Evolutionary conservation across 2,888 invertebrate genomes (phyloP).

Genomic region (Epirrhoe tristata): DNA sequence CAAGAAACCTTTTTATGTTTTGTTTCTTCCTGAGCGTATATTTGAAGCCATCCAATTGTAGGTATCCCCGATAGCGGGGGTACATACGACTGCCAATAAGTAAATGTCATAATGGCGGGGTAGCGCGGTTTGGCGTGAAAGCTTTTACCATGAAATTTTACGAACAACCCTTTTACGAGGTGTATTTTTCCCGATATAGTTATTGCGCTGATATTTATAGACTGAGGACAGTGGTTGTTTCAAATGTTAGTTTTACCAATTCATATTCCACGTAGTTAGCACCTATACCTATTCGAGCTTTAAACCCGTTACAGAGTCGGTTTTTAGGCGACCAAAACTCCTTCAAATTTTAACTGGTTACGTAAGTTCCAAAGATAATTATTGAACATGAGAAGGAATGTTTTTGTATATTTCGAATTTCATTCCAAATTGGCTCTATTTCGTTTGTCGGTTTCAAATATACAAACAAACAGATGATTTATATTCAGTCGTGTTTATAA

Average conservation of each 20-base stretch:
- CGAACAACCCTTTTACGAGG: slow-evolving; percentile 44
- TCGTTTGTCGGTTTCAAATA: slow-evolving; percentile 13
- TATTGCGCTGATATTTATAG: slow-evolving; percentile 14
- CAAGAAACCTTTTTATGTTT: neutral
- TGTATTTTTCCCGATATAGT: slow-evolving; percentile 36
- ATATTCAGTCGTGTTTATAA: slow-evolving; percentile 13
- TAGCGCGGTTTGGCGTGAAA: slow-evolving; percentile 31
- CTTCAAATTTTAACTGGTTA: no score
- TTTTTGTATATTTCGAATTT: neutral
- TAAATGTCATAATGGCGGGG: slow-evolving; percentile 19
- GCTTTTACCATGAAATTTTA: slow-evolving; percentile 46
- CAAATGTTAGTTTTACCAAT: neutral
- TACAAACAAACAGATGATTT: slow-evolving; percentile 16
- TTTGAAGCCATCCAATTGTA: slow-evolving; percentile 15
- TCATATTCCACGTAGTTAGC: no score
- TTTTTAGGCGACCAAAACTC: no score
- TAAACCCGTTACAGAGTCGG: no score
- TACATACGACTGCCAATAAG: slow-evolving; percentile 16
- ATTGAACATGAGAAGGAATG: no score
- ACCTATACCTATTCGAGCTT: no score
- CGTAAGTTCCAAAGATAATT: no score
- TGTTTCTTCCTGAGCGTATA: neutral
- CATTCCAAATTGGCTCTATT: slow-evolving; percentile 7
- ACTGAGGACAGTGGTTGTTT: neutral
- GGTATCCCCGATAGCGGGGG: slow-evolving; percentile 6